Base-by-base conservation (phyloP, 2,888 invertebrate genomes). In the Volucella bombylans region DNA sequence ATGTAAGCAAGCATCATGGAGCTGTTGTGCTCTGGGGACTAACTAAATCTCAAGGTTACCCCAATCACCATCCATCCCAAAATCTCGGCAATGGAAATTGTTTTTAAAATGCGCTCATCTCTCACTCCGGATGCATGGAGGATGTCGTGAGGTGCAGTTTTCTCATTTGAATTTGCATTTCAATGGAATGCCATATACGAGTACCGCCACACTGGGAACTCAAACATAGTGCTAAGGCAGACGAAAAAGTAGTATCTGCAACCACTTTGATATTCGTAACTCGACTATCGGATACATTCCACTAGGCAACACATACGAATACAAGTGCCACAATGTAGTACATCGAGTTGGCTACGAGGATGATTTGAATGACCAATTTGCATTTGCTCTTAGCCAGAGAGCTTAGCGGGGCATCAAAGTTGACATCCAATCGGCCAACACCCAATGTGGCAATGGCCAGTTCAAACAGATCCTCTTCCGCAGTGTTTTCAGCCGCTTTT, bases 11-110 rank as follows among this genome's bases (percentile, higher is more conserved):
- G 8, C 41, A 12, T 14, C n/a, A 23, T 47, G 47, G 12, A 49
- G 31, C 47, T 8, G 47, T 11, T 43, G 23, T 47, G 43, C 62
- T 12, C 31, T 23, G 54, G 9, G 2, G 54, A 67, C 38, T 55
- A 78, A 74, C 61, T 2, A 41, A 62, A 47, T 80, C 50, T 73
- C 82, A 82, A 82, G 82, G 82, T 69, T 73, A 57, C 10, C 64
- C 49, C 64, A 78, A 82, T 82, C 67, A 69, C 69, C 50, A 18
- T 59, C 52, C n/a, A n/a, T n/a, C n/a, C n/a, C 50, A 62, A 72
- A 62, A 72, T 65, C 57, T 54, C 18, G 39, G 15, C 55, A 54
- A 64, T 77, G 65, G 11, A 77, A 82, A 82, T 71, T 71, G 47
- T 55, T 82, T 31, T 71, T 47, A 59, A 59, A 82, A 65, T 50